These are phyloP conservation scores for Nylanderia fulva DNA, from an alignment of 1,140 invertebrate species.

Conservation along the genomic window DNA sequence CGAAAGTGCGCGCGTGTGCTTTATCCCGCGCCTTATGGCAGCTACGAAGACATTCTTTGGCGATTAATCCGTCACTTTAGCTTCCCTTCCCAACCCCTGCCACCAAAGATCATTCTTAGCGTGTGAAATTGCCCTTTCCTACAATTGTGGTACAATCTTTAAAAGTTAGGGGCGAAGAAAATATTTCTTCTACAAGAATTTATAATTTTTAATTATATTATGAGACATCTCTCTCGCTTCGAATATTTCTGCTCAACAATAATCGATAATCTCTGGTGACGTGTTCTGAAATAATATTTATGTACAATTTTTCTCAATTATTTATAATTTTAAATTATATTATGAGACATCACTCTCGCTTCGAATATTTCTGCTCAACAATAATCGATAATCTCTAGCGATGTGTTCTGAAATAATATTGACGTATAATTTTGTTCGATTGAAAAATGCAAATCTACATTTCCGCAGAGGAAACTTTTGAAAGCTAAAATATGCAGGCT, in stretches of 20 bases:
- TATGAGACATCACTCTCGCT: neutral
- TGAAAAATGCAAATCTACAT: neutral
- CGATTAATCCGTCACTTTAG: conserved; percentile 43
- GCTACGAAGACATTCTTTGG: conserved; percentile 38
- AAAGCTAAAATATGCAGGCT: neutral
- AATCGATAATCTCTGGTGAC: neutral
- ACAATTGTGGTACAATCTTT: neutral
- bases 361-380: neutral
- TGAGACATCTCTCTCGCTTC: neutral
- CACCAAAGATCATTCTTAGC: neutral
- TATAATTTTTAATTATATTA: neutral
- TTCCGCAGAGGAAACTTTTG: neutral
- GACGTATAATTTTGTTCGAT: neutral
- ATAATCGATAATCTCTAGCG: neutral
- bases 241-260: neutral
- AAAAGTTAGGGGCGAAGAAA: neutral
- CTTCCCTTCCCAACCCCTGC: neutral
- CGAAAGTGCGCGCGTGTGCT: conserved; percentile 24
- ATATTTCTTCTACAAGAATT: neutral
- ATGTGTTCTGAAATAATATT: neutral
- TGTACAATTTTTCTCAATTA: neutral
- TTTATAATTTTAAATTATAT: neutral
- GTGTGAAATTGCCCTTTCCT: conserved; percentile 1
- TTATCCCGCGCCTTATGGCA: conserved; percentile 50
- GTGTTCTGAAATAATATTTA: neutral